phyloP scores from a whole-genome alignment of 2,888 invertebrate genomes.

The Odontocolon sp. region DNA sequence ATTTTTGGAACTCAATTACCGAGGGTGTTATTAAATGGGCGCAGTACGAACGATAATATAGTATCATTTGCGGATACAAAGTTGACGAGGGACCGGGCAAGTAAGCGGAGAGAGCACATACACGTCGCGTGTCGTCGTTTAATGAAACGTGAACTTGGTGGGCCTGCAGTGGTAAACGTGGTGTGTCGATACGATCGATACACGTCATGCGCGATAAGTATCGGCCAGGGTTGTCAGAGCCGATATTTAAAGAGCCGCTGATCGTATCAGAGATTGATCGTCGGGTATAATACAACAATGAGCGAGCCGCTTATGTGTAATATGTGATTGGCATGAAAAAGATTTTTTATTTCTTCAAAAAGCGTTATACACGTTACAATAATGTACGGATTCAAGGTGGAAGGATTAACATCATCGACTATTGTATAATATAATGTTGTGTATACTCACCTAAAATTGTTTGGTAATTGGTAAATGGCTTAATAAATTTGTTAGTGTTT shows the following conservation, averaged over 20 bases:
- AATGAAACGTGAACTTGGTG: slow-evolving; percentile 57
- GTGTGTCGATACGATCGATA: slow-evolving; percentile 62
- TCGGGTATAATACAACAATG: slow-evolving; percentile 28
- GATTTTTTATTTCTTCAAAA: slow-evolving; percentile 76
- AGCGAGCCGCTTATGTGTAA: slow-evolving; percentile 6
- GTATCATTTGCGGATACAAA: slow-evolving; percentile 55
- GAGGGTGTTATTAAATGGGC: slow-evolving; percentile 61
- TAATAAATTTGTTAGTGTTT: slow-evolving; percentile 71
- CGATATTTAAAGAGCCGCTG: slow-evolving; percentile 7
- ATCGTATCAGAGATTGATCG: slow-evolving; percentile 50
- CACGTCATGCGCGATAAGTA: slow-evolving; percentile 62
- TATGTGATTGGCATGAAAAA: slow-evolving; percentile 74
- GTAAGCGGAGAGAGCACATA: not conserved
- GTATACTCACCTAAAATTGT: slow-evolving; percentile 79
- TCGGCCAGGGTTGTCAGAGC: slow-evolving; percentile 25
- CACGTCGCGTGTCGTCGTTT: slow-evolving; percentile 58
- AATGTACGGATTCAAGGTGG: slow-evolving; percentile 75
- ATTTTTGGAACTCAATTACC: slow-evolving; percentile 62
- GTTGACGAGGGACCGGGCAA: slow-evolving; percentile 28
- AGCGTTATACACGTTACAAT: slow-evolving; percentile 78
- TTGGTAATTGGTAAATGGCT: slow-evolving; percentile 76
- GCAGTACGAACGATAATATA: slow-evolving; percentile 54
- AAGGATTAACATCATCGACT: slow-evolving; percentile 75
- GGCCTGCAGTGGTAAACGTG: slow-evolving; percentile 51
- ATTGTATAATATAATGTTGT: slow-evolving; percentile 73